Conservation (phyloP, 2,888 invertebrate genomes). For the Eustalomyia histrio region DNA sequence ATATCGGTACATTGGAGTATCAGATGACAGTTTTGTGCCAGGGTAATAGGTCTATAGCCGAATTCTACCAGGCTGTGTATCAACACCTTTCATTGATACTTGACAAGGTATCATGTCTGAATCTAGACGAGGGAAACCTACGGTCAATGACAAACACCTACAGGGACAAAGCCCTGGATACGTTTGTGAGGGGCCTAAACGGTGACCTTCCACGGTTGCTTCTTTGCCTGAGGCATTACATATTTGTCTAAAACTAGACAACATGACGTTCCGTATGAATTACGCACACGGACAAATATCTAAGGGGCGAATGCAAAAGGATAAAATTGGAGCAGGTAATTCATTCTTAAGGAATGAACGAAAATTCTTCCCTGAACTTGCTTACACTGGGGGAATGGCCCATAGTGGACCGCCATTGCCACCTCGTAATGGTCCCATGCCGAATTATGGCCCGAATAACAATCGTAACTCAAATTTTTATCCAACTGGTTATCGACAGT, state of each 20-base stretch:
- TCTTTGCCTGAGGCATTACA: not conserved
- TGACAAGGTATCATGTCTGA: not conserved
- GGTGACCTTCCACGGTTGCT: not conserved
- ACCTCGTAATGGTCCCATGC: not conserved
- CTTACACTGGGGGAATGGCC: not conserved
- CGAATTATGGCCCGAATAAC: too few relatives aligned
- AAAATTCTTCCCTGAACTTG: not conserved
- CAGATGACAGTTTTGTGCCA: conserved; percentile 1
- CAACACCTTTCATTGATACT: conserved; percentile 33
- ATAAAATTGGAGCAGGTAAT: too few relatives aligned
- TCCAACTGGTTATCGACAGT: too few relatives aligned
- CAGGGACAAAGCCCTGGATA: not conserved
- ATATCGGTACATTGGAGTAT: conserved; percentile 1
- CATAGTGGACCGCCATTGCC: not conserved
- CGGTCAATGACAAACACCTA: not conserved
- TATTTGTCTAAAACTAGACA: conserved; percentile 14
- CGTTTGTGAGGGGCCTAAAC: not conserved
- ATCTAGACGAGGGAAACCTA: too few relatives aligned
- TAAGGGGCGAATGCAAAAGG: not conserved
- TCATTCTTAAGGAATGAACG: too few relatives aligned
- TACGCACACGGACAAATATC: not conserved
- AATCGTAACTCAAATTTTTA: too few relatives aligned
- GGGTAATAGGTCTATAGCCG: not conserved
- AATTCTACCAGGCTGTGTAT: conserved; percentile 40
- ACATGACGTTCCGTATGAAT: not conserved